These are phyloP conservation scores for Plodia interpunctella DNA, from an alignment of 1,140 invertebrate genomes.

Conservation along the genomic window DNA sequence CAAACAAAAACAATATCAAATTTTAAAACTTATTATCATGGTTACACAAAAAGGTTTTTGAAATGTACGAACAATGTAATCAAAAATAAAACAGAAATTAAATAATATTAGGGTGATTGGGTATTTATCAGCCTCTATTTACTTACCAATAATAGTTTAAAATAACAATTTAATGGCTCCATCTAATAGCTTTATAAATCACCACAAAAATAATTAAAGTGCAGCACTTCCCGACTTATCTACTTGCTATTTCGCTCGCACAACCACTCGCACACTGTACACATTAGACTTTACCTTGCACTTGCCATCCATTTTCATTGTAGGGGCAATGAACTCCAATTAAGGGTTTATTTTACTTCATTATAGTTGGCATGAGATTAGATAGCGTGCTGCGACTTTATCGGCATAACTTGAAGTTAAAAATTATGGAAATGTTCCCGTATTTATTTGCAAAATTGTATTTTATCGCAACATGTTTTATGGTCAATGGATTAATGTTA, in stretches of 20 bases:
- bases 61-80: no score
- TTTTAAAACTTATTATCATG: no score
- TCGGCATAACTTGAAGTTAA: background rate
- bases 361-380: background rate
- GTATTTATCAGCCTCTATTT: no score
- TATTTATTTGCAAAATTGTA: background rate
- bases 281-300: background rate
- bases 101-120: no score
- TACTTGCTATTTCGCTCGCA: background rate
- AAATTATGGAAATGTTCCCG: background rate
- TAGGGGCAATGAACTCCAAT: background rate
- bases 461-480: background rate
- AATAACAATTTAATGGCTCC: no score
- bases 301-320: conserved; percentile 5
- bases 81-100: no score
- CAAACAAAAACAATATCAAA: no score
- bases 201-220: no score
- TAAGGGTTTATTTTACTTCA: conserved; percentile 1
- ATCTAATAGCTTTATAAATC: no score
- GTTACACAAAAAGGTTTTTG: no score
- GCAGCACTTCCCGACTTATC: no score
- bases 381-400: background rate
- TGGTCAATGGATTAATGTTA: background rate
- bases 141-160: no score
- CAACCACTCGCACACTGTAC: background rate